Base-by-base conservation (phyloP, 2,113 vertebrate genomes). In the Sander vitreus region DNA sequence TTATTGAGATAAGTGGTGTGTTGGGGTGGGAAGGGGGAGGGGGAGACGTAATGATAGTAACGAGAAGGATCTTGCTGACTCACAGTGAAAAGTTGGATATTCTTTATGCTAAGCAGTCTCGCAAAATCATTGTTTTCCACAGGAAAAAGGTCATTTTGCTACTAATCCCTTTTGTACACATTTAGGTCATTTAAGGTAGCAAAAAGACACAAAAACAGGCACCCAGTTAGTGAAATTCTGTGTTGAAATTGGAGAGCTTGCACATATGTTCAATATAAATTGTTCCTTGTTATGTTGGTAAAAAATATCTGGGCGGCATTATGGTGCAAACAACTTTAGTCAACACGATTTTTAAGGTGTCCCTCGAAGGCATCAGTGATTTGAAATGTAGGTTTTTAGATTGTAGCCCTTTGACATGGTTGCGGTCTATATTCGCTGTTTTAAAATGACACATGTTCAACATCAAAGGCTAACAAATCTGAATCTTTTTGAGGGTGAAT, bases 361-460 rank as follows among this genome's bases (percentile, higher is more conserved):
- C 48, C 15, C 53, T 62, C 1, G 13, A 62, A 88, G 30, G 30
- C 36, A n/a, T 63, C 5, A 11, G 2, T 3, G 25, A 19, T 53
- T 7, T 21, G 0, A 75, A 23, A 33, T 55, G 62, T 15, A 55
- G 9, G 4, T 27, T 73, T 84, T 51, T 15, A 13, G 48, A 68
- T 7, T n/a, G 4, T 2, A 64, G 39, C 39, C 51, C n/a, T 75
- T 71, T 60, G 19, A 36, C 51, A 73, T 25, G 16, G 54, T 77
- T 33, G 9, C 30, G 39, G 58, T 62, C 8, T 50, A 39, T 54
- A 30, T 15, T 60, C 21, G 27, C 27, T 50, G 57, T 66, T 73
- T 78, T 55, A 69, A 67, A 83, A 83, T 86, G 73, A 85, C 53
- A 73, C 58, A 77, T 62, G 27, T 59, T 83, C 21, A n/a, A 74